Percentiles rank a stretch among this genome's conserved stretches.
Evolutionary conservation across 2,888 invertebrate species (phyloP).

Genomic region (Gastrophysa polygoni): DNA sequence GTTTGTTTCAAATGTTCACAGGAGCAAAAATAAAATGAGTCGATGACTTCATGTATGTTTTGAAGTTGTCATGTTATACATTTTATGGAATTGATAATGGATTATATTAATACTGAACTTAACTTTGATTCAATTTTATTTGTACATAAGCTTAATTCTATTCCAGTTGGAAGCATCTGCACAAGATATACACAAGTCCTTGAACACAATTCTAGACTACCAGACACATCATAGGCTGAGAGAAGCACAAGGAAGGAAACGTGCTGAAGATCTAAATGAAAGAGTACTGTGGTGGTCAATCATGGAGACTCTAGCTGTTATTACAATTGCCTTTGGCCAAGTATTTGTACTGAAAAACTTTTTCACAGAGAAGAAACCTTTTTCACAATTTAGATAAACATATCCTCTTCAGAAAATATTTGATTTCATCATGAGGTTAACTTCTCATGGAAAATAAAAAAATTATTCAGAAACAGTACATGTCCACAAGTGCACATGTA

Average conservation of each 20-base stretch:
- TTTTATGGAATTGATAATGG: too few species aligned
- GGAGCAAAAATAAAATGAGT: too few species aligned
- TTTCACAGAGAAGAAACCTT: constrained; percentile 76
- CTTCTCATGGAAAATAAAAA: too few species aligned
- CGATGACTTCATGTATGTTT: too few species aligned
- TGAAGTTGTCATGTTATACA: too few species aligned
- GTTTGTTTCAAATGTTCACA: too few species aligned
- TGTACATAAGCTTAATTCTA: constrained; percentile 5
- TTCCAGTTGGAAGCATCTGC: constrained; percentile 91
- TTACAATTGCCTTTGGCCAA: constrained; percentile 87
- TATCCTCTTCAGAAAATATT: not conserved
- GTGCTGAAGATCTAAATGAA: constrained; percentile 96
- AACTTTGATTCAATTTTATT: not conserved
- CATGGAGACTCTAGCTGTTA: constrained; percentile 83
- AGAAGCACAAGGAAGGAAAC: constrained; percentile 92
- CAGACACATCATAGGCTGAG: constrained; percentile 96
- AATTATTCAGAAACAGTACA: too few species aligned
- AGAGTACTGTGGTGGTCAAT: constrained; percentile 93
- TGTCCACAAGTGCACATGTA: too few species aligned
- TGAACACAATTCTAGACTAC: constrained; percentile 88
- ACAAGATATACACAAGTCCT: constrained; percentile 86
- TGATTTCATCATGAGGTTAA: too few species aligned
- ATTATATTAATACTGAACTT: not conserved
- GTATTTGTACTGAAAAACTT: constrained; percentile 91
- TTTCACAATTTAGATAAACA: constrained; percentile 46